phyloP scores from a whole-genome alignment of 2,888 invertebrate genomes.

The Teleiodes luculella region DNA sequence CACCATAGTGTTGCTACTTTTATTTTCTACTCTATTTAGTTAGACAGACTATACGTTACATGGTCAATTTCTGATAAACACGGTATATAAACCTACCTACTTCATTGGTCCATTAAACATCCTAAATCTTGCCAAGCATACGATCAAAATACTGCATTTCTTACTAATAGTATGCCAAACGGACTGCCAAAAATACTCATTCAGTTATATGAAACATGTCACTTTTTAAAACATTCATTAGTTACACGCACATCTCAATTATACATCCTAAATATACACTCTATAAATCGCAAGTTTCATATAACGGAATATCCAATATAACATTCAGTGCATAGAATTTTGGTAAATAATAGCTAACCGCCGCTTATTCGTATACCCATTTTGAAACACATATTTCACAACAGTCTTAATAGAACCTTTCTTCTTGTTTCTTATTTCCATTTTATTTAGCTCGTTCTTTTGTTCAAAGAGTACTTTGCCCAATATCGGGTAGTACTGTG shows the following conservation, averaged over 20 bases:
- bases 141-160: background rate
- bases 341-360: no score
- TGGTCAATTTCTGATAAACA: no score
- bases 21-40: no score
- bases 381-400: no score
- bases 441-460: no score
- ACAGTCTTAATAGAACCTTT: no score
- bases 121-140: background rate
- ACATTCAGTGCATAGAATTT: background rate
- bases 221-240: background rate
- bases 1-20: no score
- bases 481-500: no score
- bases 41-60: no score
- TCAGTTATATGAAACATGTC: slow-evolving; percentile 1
- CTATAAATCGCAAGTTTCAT: background rate
- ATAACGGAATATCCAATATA: background rate
- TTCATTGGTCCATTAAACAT: background rate
- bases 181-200: background rate
- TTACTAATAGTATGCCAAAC: background rate
- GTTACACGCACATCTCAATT: background rate
- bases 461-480: no score
- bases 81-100: background rate
- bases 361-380: no score
- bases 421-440: no score
- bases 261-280: slow-evolving; percentile 3